These are phyloP conservation scores for Cyclophora punctaria DNA, from an alignment of 2,888 invertebrate genomes.

Conservation along the genomic window DNA sequence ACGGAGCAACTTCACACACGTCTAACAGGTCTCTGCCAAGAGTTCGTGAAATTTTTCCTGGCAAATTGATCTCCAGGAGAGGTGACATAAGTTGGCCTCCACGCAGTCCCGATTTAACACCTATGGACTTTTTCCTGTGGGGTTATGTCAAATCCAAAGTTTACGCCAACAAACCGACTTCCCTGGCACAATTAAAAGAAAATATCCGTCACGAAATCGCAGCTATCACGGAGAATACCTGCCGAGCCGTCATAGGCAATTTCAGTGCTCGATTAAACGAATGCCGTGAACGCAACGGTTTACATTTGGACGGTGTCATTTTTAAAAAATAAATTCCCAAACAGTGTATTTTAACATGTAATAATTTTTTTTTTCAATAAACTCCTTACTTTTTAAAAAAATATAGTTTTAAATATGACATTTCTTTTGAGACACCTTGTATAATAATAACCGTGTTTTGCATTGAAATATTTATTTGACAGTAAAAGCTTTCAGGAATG, in stretches of 20 bases:
- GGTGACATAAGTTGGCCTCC: slow-evolving; percentile 12
- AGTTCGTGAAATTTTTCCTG: slow-evolving; percentile 6
- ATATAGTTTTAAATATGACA: too few species aligned
- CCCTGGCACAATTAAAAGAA: slow-evolving; percentile 12
- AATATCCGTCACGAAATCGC: slow-evolving; percentile 4
- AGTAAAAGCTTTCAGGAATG: too few species aligned
- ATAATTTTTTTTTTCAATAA: background rate
- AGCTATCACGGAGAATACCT: too few species aligned
- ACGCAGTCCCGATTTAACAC: slow-evolving; percentile 17
- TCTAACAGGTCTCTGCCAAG: slow-evolving; percentile 10
- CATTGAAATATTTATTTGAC: too few species aligned
- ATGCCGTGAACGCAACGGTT: slow-evolving; percentile 1
- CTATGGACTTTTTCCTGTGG: slow-evolving; percentile 15
- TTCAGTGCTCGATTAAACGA: background rate
- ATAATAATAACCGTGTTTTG: too few species aligned
- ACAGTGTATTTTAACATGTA: background rate
- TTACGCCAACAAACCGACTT: background rate
- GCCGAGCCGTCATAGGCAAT: too few species aligned
- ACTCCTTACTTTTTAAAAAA: too few species aligned
- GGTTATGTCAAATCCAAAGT: slow-evolving; percentile 16
- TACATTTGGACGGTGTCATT: background rate
- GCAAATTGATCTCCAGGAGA: background rate
- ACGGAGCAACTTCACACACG: slow-evolving; percentile 19
- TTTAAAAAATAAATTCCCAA: slow-evolving; percentile 1
- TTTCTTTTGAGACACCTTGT: too few species aligned